These are phyloP conservation scores for Cenopis cana DNA, from an alignment of 2,888 invertebrate genomes.

Conservation along the genomic window DNA sequence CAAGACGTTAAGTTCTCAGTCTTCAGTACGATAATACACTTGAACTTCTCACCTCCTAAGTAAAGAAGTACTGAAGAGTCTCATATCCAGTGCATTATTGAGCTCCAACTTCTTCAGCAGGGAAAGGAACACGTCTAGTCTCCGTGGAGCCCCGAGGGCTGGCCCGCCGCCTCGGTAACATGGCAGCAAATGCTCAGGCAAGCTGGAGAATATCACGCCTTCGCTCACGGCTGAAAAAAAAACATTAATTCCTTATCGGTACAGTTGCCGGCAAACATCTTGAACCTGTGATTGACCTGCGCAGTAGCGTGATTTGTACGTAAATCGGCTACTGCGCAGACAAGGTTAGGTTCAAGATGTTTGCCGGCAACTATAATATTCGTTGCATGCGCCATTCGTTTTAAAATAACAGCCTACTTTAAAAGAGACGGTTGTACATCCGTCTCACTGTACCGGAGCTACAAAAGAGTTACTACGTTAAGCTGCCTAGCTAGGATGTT, in stretches of 20 bases:
- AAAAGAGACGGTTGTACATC: not conserved
- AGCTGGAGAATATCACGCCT: slow-evolving; percentile 69
- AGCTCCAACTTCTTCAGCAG: slow-evolving; percentile 86
- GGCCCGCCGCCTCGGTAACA: slow-evolving; percentile 85
- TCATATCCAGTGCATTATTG: slow-evolving; percentile 81
- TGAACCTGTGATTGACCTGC: no score
- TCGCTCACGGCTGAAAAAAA: slow-evolving; percentile 57
- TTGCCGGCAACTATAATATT: not conserved
- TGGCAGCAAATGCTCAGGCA: slow-evolving; percentile 84
- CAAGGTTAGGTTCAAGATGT: no score
- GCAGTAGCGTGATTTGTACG: no score
- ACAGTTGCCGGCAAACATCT: no score
- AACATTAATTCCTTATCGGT: not conserved
- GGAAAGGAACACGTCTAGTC: slow-evolving; percentile 85
- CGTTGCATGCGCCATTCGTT: not conserved
- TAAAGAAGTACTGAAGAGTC: slow-evolving; percentile 83
- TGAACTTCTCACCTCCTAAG: slow-evolving; percentile 80
- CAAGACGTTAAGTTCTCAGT: no score
- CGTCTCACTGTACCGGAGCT: not conserved
- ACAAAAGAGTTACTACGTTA: not conserved
- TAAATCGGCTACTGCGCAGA: no score
- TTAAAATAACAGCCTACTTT: no score
- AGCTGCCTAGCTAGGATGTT: no score
- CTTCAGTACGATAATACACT: no score
- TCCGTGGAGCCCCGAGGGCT: slow-evolving; percentile 80